A percentile compares a stretch with the other conserved stretches of the same genome.
phyloP scores from a whole-genome alignment of 2,797 vertebrate species.

The Manis pentadactyla region DNA sequence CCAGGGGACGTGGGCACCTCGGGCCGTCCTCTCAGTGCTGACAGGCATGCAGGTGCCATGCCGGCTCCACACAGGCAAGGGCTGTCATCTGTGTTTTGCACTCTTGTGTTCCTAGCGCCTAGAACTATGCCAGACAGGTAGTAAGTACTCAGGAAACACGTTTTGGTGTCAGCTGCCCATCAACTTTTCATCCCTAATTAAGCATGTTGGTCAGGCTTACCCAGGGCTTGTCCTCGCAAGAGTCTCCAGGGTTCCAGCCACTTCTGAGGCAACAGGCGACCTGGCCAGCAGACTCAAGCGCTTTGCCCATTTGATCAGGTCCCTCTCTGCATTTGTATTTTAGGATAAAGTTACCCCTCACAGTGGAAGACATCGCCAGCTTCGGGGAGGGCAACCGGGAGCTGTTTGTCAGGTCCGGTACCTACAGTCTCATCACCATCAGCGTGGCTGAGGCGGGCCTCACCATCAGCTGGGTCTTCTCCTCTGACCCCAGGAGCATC shows the following conservation, averaged over 20 bases:
- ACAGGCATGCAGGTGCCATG: rapidly evolving
- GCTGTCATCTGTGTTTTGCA: rapidly evolving
- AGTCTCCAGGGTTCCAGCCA: not conserved
- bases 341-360: constrained; percentile 91
- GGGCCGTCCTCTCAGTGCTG: rapidly evolving
- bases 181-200: not conserved
- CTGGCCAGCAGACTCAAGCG: rapidly evolving
- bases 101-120: not conserved
- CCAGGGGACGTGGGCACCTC: rapidly evolving
- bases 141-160: not conserved
- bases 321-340: not conserved
- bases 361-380: constrained; percentile 90
- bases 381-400: constrained; percentile 93
- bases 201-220: not conserved
- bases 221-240: not conserved
- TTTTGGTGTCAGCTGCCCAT: not conserved
- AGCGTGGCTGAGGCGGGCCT: constrained; percentile 88
- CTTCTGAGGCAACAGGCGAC: not conserved
- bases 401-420: constrained; percentile 94
- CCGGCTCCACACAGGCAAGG: not conserved
- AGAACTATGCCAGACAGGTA: not conserved
- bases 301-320: not conserved
- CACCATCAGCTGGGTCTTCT: constrained; percentile 96
- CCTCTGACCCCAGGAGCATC: constrained; percentile 96
- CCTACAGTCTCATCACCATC: constrained; percentile 94